Base-by-base conservation (phyloP, 1,140 invertebrate species). In the Glomeris maerens region DNA sequence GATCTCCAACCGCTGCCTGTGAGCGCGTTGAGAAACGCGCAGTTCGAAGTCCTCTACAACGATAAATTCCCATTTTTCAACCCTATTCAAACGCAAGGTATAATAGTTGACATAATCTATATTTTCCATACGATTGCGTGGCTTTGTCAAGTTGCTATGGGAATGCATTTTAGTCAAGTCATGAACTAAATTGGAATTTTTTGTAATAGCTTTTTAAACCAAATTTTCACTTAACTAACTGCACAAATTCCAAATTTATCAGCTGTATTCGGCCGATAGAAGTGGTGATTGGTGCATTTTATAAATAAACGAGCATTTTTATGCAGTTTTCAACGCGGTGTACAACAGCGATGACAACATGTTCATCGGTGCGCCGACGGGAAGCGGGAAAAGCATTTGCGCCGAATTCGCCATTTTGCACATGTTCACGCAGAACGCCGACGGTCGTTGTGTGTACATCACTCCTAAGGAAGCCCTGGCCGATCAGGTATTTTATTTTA, bases 291-390 rank as follows among this genome's bases (percentile, higher is more conserved):
- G n/a, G n/a, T n/a, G n/a, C n/a, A n/a, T n/a, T n/a, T n/a, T n/a
- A n/a, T n/a, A n/a, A n/a, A n/a, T n/a, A n/a, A n/a, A n/a, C n/a
- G n/a, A n/a, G n/a, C n/a, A n/a, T 27, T 55, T 31, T 45, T 14
- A 52, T 66, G 61, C 57, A 74, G 94, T 98, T 2, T 99, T 99
- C 65, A 98, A 98, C 66, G 86, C 94, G 0, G 81, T 98, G 1
- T 99, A 98, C 67, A 98, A 98, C 69, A 90, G 83, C 14, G 93
- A 98, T 67, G 96, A 98, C 60, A 99, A 98, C 69, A 87, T 98
- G 1, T 97, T 98, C 66, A 81, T 99, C 52, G 95, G 93, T 4
- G 94, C 96, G 0, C 95, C 96, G 1, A 90, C 91, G 13, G 95
- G 95, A 0, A 93, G 90, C 1, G 93, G 94, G 0, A 98, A 98